These are phyloP conservation scores for Drosophila monieri DNA, from an alignment of 2,888 invertebrate species.

Conservation along the genomic window DNA sequence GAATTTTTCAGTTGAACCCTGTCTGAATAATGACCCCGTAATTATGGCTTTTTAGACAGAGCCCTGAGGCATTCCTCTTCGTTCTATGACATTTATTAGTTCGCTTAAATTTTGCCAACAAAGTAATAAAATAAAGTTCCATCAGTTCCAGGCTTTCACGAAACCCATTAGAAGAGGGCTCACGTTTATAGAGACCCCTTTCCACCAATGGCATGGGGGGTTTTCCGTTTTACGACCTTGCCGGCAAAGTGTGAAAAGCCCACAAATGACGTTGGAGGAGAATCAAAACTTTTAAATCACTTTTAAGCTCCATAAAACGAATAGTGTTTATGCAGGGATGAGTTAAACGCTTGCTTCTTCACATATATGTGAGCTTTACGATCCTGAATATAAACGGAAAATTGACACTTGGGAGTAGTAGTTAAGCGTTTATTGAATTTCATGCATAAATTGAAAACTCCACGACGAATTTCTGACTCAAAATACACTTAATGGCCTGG, in stretches of 20 bases:
- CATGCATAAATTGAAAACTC: not conserved
- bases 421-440: not conserved
- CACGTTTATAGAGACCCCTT: constrained; percentile 2
- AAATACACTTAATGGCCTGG: no score
- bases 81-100: constrained; percentile 12
- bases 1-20: constrained; percentile 11
- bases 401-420: not conserved
- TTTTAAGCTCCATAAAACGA: constrained; percentile 6
- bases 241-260: constrained; percentile 26
- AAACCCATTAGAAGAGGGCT: constrained; percentile 21
- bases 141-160: not conserved
- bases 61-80: constrained; percentile 1
- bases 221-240: constrained; percentile 1
- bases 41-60: constrained; percentile 31
- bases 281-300: constrained; percentile 3
- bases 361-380: not conserved
- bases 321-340: not conserved
- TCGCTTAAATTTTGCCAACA: constrained; percentile 10
- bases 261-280: not conserved
- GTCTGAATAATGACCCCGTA: constrained; percentile 31
- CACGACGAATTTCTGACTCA: not conserved
- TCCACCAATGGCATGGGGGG: not conserved
- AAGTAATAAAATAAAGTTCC: not conserved
- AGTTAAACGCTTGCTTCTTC: not conserved
- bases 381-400: not conserved